Conservation (phyloP, 2,888 invertebrate species). For the Phrixothrix hirtus region DNA sequence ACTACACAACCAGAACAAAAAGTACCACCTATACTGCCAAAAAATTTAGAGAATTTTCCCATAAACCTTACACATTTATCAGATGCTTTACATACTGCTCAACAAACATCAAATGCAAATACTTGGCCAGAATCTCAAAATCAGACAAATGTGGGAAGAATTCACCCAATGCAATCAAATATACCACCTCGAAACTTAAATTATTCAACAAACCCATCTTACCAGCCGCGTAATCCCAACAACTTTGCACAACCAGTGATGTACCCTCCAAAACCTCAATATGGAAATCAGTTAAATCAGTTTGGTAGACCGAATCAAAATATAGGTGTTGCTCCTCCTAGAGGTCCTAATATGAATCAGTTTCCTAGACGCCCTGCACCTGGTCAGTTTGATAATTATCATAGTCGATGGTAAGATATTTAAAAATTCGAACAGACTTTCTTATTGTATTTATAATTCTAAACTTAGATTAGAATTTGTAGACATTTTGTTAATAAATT, state of each 20-base stretch:
- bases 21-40: not conserved
- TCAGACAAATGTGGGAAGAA: not conserved
- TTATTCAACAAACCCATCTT: not conserved
- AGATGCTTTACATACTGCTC: constrained; percentile 10
- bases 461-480: too few species aligned
- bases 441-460: too few species aligned
- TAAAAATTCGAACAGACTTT: too few species aligned
- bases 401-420: constrained; percentile 4
- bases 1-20: not conserved
- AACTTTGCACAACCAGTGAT: not conserved
- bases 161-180: not conserved
- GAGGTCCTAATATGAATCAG: not conserved
- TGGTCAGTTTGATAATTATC: constrained; percentile 1
- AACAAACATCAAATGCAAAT: not conserved
- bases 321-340: not conserved
- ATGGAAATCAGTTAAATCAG: too few species aligned
- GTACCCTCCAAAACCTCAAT: too few species aligned
- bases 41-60: constrained; percentile 10
- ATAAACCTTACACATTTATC: constrained; percentile 13
- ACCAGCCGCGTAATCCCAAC: not conserved
- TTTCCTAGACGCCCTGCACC: not conserved
- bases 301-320: not conserved
- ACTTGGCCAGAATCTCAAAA: not conserved
- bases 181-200: not conserved
- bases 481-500: not conserved